Base-by-base conservation (phyloP, 2,888 invertebrate species). In the Xanthorhoe spadicearia region DNA sequence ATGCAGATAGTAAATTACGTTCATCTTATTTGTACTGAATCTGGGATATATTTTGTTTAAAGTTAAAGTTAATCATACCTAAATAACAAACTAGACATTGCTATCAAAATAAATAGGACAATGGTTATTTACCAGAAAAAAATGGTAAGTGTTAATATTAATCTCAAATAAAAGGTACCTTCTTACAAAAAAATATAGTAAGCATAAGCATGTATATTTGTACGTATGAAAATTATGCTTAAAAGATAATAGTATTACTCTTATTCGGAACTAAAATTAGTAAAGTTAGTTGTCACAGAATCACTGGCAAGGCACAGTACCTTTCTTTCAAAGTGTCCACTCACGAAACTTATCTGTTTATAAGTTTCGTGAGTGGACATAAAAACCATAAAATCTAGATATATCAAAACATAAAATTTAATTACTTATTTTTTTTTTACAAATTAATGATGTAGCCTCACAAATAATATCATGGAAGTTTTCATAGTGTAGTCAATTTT, bases 301-400 rank as follows among this genome's bases (percentile, higher is more conserved):
- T 77, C 81, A 82, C 82, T 84, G 85, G 85, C 83, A 86, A 86
- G 85, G 82, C 70, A 72, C 75, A 78, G 74, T 71, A 76, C 64
- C 65, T 73, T 73, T 64, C 68, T 72, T 55, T 71, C 32, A 60
- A 61, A 74, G 68, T 75, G 60, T 73, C 70, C 69, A 76, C 61
- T 69, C 53, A 68, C 38, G 53, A 57, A 66, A 59, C 66, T 56
- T 62, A 15, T 13, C 18, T 58, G n/a, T n/a, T n/a, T n/a, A n/a
- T n/a, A n/a, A n/a, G n/a, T n/a, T n/a, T n/a, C n/a, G n/a, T n/a
- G n/a, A n/a, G n/a, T n/a, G n/a, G n/a, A n/a, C n/a, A n/a, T n/a
- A n/a, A n/a, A n/a, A 50, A n/a, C 4, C n/a, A 46, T 61, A 43
- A 72, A 72, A 71, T 70, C 48, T 53, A 58, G n/a, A n/a, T n/a